Base-by-base conservation (phyloP, 2,797 vertebrate genomes). In the Falco cherrug region DNA sequence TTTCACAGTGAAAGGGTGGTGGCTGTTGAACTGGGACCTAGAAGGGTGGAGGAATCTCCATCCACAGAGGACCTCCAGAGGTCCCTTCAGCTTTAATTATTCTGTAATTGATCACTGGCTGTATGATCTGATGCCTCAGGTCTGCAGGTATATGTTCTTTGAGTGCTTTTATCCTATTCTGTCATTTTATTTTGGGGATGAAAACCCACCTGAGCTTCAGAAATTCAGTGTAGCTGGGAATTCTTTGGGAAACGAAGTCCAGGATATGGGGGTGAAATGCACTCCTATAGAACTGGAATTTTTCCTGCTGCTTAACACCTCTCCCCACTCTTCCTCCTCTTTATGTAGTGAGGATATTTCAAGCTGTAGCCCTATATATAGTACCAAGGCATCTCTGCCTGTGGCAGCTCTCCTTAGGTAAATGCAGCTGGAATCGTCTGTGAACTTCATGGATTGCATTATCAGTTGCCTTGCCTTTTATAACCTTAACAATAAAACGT, bases 401-500 rank as follows among this genome's bases (percentile, higher is more conserved):
- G 21, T 53, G 8, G 15, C 54, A 43, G 2, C 5, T 39, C 5
- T 70, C 54, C 26, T 35, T 24, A 24, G 15, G 13, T 47, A 68
- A 57, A 54, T 1, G 1, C n/a, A 74, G 3, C 6, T 22, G 25
- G 35, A 71, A 47, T 2, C 24, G 2, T 12, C 4, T 20, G 1
- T 1, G 6, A 53, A 22, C 10, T 13, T 80, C 37, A 20, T 1
- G 0, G 73, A 39, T 1, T 11, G 2, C 33, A 16, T 25, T 26
- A 13, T 0, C 54, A 26, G 3, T 31, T 43, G 41, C 41, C 41
- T 45, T 45, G 17, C 45, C 45, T 45, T 45, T 45, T 45, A 45
- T 18, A 18, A 12, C 31, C 71, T 70, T 50, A 31, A 79, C 64
- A 47, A 37, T 2, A 29, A 68, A 74, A 6, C 12, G 12, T 18